Evolutionary conservation across 2,113 vertebrate genomes (phyloP).

Genomic region (Scytalopus superciliaris): DNA sequence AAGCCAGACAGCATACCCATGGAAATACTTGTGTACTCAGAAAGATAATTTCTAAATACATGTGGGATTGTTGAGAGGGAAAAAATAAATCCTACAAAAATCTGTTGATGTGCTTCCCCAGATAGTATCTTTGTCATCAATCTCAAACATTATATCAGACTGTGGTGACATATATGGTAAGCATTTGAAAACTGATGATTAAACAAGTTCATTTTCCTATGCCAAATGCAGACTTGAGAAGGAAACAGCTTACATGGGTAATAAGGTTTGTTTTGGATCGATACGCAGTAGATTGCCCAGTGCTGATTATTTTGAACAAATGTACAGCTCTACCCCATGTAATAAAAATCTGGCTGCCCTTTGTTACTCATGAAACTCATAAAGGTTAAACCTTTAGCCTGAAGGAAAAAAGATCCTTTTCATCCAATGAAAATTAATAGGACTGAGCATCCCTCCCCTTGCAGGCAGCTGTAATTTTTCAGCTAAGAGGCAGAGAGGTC

Average conservation of each 20-base stretch:
- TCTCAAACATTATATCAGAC: neutral
- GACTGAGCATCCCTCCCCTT: neutral
- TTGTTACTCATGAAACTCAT: constrained; percentile 31
- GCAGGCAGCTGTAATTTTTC: constrained; percentile 34
- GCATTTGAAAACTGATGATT: constrained; percentile 30
- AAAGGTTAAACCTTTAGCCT: constrained; percentile 58
- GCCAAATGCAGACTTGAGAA: neutral
- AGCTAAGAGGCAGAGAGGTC: neutral
- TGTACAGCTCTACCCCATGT: neutral
- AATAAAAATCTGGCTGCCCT: constrained; percentile 38
- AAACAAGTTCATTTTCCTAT: constrained; percentile 33
- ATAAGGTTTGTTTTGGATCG: constrained; percentile 45
- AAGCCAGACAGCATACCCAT: neutral
- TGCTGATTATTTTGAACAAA: constrained; percentile 53
- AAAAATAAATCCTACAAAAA: neutral
- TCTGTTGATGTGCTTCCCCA: neutral
- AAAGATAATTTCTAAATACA: neutral
- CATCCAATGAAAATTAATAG: constrained; percentile 35
- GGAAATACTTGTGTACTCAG: neutral
- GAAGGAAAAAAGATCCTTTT: constrained; percentile 14
- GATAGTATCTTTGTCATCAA: neutral
- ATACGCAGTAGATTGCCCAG: neutral
- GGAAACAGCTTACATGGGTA: constrained; percentile 14
- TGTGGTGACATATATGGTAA: neutral
- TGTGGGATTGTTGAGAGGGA: neutral